A percentile compares a stretch with the other conserved stretches of the same genome.
Evolutionary conservation across 2,797 vertebrate genomes (phyloP).

Genomic region (Hydrophis major): DNA sequence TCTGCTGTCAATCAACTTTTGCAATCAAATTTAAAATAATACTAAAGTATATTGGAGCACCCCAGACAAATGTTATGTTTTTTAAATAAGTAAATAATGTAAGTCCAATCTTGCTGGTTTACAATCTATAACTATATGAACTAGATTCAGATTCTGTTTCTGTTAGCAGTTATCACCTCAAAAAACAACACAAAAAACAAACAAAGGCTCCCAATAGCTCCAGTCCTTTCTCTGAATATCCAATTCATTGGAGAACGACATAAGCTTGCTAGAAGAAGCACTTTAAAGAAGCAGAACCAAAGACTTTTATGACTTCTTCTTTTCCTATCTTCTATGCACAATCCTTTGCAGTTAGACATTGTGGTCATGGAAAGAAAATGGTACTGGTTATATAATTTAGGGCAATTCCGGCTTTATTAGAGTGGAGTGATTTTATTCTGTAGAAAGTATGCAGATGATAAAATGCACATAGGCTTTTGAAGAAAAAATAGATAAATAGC

Average conservation of each 20-base stretch:
- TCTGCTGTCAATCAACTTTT: background rate
- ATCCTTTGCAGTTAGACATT: background rate
- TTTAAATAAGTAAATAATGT: background rate
- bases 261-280: background rate
- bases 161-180: background rate
- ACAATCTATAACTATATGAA: background rate
- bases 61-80: background rate
- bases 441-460: background rate
- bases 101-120: background rate
- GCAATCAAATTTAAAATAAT: background rate
- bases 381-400: background rate
- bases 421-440: background rate
- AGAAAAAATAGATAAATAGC: background rate
- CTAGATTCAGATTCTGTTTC: background rate
- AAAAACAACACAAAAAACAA: background rate
- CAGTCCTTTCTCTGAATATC: background rate
- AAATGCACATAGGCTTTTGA: background rate
- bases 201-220: background rate
- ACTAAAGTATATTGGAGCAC: background rate
- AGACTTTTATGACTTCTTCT: background rate
- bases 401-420: background rate
- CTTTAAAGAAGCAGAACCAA: background rate
- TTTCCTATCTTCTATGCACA: background rate
- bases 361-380: background rate
- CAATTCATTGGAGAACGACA: background rate